A percentile compares a stretch with the other conserved stretches of the same genome.
Conservation (phyloP, 2,113 vertebrate species). For the Microcebus ravelobensis region DNA sequence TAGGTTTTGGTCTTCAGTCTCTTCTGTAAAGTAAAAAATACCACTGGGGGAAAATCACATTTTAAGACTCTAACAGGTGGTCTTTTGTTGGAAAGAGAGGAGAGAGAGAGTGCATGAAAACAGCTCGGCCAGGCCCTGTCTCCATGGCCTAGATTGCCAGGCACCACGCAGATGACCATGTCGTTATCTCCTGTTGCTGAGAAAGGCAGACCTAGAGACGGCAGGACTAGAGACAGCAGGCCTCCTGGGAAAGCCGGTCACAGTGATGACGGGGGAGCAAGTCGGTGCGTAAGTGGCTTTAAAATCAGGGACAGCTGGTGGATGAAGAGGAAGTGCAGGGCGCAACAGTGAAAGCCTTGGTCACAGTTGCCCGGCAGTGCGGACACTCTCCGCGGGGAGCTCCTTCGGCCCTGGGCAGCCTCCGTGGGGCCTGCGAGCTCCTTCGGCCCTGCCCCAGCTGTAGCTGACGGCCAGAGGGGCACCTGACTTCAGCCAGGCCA, state of each 20-base stretch:
- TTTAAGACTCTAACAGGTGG: not conserved
- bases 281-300: not conserved
- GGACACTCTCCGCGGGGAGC: not conserved
- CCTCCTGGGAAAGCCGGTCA: not conserved
- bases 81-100: not conserved
- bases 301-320: not conserved
- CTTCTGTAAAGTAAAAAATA: not conserved
- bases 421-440: not conserved
- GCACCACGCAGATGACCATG: not conserved
- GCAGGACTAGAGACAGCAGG: too few relatives aligned
- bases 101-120: not conserved
- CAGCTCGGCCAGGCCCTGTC: too few relatives aligned
- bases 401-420: not conserved
- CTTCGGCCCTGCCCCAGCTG: not conserved
- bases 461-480: not conserved
- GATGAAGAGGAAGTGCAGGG: not conserved
- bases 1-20: not conserved
- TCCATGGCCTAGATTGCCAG: too few relatives aligned
- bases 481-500: not conserved
- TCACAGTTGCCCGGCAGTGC: too few relatives aligned
- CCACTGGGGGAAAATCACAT: not conserved
- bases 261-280: not conserved
- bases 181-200: not conserved
- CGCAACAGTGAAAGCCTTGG: fast-evolving
- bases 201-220: not conserved